These are phyloP conservation scores for Caerostris darwini DNA, from an alignment of 1,140 invertebrate genomes.

Conservation along the genomic window DNA sequence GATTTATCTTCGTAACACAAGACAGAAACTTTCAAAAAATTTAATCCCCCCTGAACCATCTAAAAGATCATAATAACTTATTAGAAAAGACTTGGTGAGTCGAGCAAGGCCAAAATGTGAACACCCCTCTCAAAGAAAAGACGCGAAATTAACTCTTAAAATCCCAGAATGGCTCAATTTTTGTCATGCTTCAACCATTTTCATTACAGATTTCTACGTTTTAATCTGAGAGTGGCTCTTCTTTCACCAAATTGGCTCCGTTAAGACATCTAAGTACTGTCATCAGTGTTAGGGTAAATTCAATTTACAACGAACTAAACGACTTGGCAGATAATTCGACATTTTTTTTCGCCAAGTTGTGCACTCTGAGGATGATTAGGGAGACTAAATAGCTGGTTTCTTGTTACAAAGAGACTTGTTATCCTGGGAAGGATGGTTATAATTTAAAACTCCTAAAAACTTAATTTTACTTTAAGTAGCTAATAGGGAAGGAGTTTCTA, in stretches of 20 bases:
- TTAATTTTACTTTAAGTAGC: conserved; percentile 29
- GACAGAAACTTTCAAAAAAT: not conserved
- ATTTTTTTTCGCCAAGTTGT: not conserved
- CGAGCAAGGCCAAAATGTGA: not conserved
- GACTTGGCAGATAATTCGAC: not conserved
- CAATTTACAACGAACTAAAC: conserved; percentile 31
- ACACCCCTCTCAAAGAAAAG: not conserved
- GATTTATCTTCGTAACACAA: too few relatives aligned
- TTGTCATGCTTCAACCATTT: conserved; percentile 17
- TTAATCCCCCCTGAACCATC: not conserved
- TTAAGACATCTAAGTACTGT: conserved; percentile 7
- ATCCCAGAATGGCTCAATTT: conserved; percentile 19
- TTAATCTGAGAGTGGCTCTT: not conserved
- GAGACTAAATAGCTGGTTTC: conserved; percentile 9
- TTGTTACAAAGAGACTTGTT: conserved; percentile 8
- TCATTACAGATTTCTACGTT: conserved; percentile 5
- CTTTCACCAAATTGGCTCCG: not conserved
- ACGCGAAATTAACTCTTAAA: conserved; percentile 6
- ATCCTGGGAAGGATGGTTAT: not conserved
- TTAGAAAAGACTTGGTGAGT: not conserved
- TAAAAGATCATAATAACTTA: too few relatives aligned
- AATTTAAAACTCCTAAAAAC: conserved; percentile 39
- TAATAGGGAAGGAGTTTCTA: not conserved
- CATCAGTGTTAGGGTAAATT: conserved; percentile 17
- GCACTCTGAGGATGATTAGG: conserved; percentile 13